Evolutionary conservation across 64 coral and sea anemone genomes (phyloP), one percentile per base, ranked within the genome.

Genomic region (Anthopleura sola): DNA sequence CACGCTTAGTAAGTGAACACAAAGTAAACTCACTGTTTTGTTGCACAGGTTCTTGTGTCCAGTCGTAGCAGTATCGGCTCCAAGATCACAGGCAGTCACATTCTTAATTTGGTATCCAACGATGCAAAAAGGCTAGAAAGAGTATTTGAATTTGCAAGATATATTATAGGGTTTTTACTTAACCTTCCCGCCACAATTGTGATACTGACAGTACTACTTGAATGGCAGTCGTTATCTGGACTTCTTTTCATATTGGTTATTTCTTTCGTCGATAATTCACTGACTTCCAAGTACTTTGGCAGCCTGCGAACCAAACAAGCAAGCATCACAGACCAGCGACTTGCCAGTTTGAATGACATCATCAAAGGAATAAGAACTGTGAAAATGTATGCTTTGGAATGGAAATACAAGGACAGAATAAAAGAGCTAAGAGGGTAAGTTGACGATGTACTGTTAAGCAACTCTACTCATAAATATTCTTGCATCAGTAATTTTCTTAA

Each of bases 351-450:
- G 21, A 55, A 55, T 32, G 50, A 31, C 16, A 83, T 83, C 28
- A 57, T 83, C 23, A 55, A 49, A 50, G 87, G 87, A 19, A 88
- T 88, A 37, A 48, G 86, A 58, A 51, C 75, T 14, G 77, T 89
- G 20, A 83, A 83, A 21, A 83, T 83, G 81, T 36, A 83, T 34
- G 81, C 81, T 83, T 56, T 24, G 81, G 81, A 83, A 55, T 57
- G 81, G 81, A 83, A 55, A 6, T 83, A 83, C 50, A 26, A 21
- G 26, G 81, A 83, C 18, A 37, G 6, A 49, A 28, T 83, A 18
- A 29, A 28, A 20, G 49, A 28, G 18, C 11, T 83, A 53, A 29
- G 81, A 55, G 57, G 49, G 81, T 83, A 83, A 56, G 60, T 26
- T 3, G 40, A 44, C n/a, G 20, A 23, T n/a, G 58, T 3, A 8